phyloP scores from a whole-genome alignment of 2,113 vertebrate genomes.

The Sarotherodon lohbergeri region DNA sequence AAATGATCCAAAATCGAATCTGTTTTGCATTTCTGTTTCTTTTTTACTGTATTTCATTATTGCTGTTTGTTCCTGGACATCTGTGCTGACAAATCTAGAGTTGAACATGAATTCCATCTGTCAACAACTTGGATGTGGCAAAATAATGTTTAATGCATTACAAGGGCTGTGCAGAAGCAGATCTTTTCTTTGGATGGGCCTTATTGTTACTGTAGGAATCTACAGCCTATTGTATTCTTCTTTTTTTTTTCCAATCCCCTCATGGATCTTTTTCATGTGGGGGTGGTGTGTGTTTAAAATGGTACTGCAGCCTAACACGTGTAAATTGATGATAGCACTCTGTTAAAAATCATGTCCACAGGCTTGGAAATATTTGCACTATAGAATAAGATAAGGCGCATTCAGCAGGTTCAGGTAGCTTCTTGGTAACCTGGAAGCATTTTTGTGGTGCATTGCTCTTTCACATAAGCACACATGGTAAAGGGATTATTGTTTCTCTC shows the following conservation, averaged over 20 bases:
- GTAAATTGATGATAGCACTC: conserved; percentile 23
- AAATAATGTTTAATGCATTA: conserved; percentile 54
- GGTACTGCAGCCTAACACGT: conserved; percentile 42
- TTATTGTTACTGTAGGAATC: conserved; percentile 48
- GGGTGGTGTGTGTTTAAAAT: conserved; percentile 48
- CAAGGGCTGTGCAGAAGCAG: conserved; percentile 12
- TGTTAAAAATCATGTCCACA: not conserved
- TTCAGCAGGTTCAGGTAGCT: conserved; percentile 70
- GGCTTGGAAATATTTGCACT: conserved; percentile 76
- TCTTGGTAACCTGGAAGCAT: conserved; percentile 72
- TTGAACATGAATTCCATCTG: conserved; percentile 20
- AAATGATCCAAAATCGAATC: not conserved
- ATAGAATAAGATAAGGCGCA: conserved; percentile 72
- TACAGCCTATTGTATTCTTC: conserved; percentile 48
- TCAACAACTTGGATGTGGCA: conserved; percentile 50
- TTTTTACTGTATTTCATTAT: not conserved
- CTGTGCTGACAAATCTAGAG: conserved; percentile 27
- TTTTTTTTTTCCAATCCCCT: not conserved
- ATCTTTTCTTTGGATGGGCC: conserved; percentile 42
- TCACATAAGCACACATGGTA: not conserved
- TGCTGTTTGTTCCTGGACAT: conserved; percentile 1
- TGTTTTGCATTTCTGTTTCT: not conserved
- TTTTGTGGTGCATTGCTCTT: conserved; percentile 31
- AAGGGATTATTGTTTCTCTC: not conserved
- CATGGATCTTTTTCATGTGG: conserved; percentile 34